Conservation (phyloP, 2,113 vertebrate genomes). For the Sitta europaea region DNA sequence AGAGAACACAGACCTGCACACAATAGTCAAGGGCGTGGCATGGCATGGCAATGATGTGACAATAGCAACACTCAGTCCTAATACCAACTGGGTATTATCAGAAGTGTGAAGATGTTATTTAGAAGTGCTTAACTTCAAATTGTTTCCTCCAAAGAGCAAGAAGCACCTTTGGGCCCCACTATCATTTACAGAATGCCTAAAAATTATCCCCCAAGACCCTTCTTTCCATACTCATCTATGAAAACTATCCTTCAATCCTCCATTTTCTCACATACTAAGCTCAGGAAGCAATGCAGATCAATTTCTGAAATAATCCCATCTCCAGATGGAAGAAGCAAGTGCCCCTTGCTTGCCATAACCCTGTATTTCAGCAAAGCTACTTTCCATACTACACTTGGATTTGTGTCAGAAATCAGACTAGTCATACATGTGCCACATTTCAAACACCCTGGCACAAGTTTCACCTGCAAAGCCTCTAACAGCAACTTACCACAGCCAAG, state of each 20-base stretch:
- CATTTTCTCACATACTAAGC: not conserved
- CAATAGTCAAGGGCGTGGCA: too few species aligned
- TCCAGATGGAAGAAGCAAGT: not conserved
- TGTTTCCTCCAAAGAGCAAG: not conserved
- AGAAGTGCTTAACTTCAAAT: not conserved
- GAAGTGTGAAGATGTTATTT: not conserved
- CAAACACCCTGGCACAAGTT: not conserved
- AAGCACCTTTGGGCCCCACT: not conserved
- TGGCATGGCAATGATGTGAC: not conserved
- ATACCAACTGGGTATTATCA: not conserved
- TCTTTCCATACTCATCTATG: not conserved
- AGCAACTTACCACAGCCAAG: not conserved
- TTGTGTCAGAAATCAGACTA: not conserved
- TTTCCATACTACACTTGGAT: not conserved
- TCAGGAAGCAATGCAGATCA: not conserved
- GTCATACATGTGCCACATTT: not conserved
- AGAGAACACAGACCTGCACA: not conserved
- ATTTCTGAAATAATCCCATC: not conserved
- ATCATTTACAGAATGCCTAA: not conserved
- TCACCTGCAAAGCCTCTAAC: not conserved
- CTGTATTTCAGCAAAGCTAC: not conserved
- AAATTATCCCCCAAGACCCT: not conserved
- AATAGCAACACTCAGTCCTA: not conserved
- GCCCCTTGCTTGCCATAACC: not conserved
- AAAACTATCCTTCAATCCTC: not conserved